Evolutionary conservation across 1,140 invertebrate species (phyloP).

Genomic region (Paraescarpia echinospica): DNA sequence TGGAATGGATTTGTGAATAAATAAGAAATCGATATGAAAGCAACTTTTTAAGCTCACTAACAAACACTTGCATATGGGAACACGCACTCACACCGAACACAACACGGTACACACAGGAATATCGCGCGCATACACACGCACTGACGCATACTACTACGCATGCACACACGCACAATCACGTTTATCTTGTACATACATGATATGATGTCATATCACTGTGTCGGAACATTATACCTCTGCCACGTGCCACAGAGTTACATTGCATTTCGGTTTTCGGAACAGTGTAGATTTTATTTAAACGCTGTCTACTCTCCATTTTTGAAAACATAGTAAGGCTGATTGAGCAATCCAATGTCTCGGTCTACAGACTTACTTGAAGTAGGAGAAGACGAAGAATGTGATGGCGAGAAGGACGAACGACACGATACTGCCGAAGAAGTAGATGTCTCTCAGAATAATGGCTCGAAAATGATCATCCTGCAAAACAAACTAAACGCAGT

Average conservation of each 20-base stretch:
- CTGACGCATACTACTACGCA: too few species aligned
- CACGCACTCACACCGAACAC: background rate
- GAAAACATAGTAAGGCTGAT: background rate
- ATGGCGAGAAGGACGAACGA: constrained; percentile 48
- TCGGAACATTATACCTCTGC: too few species aligned
- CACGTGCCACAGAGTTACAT: too few species aligned
- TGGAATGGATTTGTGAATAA: background rate
- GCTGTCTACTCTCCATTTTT: too few species aligned
- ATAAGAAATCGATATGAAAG: background rate
- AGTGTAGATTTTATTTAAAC: too few species aligned
- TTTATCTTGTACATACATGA: too few species aligned
- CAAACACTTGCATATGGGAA: background rate
- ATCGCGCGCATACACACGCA: too few species aligned
- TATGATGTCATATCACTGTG: too few species aligned
- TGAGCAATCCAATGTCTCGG: background rate
- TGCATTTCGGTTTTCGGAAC: too few species aligned
- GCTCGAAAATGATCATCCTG: background rate
- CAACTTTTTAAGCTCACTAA: background rate
- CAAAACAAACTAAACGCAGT: too few species aligned
- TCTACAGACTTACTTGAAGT: constrained; percentile 46
- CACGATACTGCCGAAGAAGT: constrained; percentile 46
- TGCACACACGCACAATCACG: too few species aligned
- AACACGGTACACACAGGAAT: too few species aligned
- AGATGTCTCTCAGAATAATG: constrained; percentile 37
- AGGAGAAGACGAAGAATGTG: constrained; percentile 51